phyloP scores from a whole-genome alignment of 2,797 vertebrate genomes.

The Hypotaenidia okinawae region DNA sequence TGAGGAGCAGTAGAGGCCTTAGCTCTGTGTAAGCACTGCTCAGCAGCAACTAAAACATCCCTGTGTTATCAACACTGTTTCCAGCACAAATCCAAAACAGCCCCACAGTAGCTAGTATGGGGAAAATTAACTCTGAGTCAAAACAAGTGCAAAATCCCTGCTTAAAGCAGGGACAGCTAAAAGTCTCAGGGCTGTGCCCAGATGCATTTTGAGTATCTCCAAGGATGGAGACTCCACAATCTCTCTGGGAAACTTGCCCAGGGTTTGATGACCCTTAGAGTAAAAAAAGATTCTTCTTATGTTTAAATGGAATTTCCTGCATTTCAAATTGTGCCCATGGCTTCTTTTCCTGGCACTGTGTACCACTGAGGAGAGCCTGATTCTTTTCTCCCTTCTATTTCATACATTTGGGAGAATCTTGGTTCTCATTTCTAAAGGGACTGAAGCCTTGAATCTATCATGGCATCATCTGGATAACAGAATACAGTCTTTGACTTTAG shows the following conservation, averaged over 20 bases:
- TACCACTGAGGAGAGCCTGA: not conserved
- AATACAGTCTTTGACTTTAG: not conserved
- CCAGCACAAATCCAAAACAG: too few relatives aligned
- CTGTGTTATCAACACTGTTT: too few relatives aligned
- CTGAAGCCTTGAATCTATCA: not conserved
- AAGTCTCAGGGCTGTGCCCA: not conserved
- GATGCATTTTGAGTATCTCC: not conserved
- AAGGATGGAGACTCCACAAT: not conserved
- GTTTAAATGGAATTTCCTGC: not conserved
- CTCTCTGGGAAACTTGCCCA: not conserved
- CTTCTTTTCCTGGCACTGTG: not conserved
- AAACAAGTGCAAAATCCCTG: not conserved
- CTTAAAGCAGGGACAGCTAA: not conserved
- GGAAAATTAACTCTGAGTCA: too few relatives aligned
- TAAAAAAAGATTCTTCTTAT: not conserved
- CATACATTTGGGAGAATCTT: not conserved
- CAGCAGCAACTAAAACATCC: too few relatives aligned
- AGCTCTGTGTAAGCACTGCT: too few relatives aligned
- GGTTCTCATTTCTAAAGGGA: not conserved
- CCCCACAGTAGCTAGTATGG: too few relatives aligned
- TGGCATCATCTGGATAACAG: not conserved
- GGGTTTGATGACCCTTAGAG: not conserved
- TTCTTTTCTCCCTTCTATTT: too few relatives aligned
- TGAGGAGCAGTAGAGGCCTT: too few relatives aligned
- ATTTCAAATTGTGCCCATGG: not conserved